A percentile compares a stretch with the other conserved stretches of the same genome.
These are phyloP conservation scores for Nothoprocta pentlandii DNA, from an alignment of 2,113 vertebrate genomes.

Conservation along the genomic window DNA sequence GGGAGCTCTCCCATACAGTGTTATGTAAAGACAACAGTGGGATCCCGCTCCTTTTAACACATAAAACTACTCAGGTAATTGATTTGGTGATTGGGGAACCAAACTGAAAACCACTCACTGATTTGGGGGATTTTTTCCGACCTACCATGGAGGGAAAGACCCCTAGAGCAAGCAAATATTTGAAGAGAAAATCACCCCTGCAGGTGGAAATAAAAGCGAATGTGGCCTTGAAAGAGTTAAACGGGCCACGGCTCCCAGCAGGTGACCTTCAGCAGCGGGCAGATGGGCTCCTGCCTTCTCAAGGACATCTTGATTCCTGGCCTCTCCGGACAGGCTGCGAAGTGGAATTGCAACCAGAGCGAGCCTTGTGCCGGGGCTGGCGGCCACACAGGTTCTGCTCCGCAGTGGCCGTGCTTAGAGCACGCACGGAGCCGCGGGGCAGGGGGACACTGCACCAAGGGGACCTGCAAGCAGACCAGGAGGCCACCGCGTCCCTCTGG, in stretches of 20 bases:
- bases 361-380: slow-evolving; percentile 3
- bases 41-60: not conserved
- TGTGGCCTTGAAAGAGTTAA: not conserved
- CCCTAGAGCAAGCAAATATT: not conserved
- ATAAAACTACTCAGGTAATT: not conserved
- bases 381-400: not conserved
- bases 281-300: not conserved
- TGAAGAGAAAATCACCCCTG: slow-evolving; percentile 29
- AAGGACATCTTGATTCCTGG: slow-evolving; percentile 47
- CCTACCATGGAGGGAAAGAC: not conserved
- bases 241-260: slow-evolving; percentile 2
- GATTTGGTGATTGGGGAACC: not conserved
- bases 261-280: slow-evolving; percentile 31
- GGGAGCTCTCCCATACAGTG: not conserved
- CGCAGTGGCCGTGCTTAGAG: not conserved
- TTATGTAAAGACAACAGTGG: not conserved
- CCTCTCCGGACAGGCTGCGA: slow-evolving; percentile 30
- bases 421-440: not conserved
- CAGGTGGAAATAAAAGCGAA: not conserved
- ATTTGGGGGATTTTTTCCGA: no score
- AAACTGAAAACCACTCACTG: not conserved
- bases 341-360: slow-evolving; percentile 16
- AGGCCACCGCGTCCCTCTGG: not conserved
- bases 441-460: not conserved
- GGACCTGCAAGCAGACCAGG: not conserved